Evolutionary conservation across 1,140 invertebrate species (phyloP), one percentile per base, ranked within the genome.

Genomic region (Drosophila littoralis): DNA sequence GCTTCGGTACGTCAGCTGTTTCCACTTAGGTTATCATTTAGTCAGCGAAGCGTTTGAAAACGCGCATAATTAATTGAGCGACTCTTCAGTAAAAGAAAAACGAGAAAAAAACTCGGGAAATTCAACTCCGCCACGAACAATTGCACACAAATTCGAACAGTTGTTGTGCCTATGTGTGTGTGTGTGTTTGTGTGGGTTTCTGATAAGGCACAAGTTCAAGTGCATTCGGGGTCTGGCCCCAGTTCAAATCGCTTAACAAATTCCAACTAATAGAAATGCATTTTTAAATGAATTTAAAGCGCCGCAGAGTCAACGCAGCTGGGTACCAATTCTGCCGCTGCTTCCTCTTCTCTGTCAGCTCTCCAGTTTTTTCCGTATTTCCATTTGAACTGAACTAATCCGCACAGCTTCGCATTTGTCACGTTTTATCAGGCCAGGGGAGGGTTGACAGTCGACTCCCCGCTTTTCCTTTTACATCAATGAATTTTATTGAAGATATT

Each of bases 51-150:
- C 72, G 55, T 75, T 77, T 65, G 65, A 61, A 71, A 78, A 75
- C 60, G 66, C 61, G 55, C 76, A 75, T 78, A 78, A 78, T 75
- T 78, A 78, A 78, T 75, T 67, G 66, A 75, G 66, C 57, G 76
- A 28, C 68, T 45, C 46, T 45, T 51, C n/a, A 28, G 60, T 17
- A 33, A 40, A 54, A 54, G 13, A 42, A 51, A 66, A 66, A 71
- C 40, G 38, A 17, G 28, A 46, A 43, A 48, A 57, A 17, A 63
- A 64, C 33, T 69, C 28, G 58, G 58, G 32, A 77, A 74, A 74
- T 66, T 54, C 22, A 63, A 69, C 22, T 46, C 36, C 58, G 57
- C 48, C 43, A 64, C 43, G 36, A 68, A 46, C 73, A 76, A 79
- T 67, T 75, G 51, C 59, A 75, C 46, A 60, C 42, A 60, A 75